Evolutionary conservation across 2,113 vertebrate genomes (phyloP).

Genomic region (Nymphicus hollandicus): DNA sequence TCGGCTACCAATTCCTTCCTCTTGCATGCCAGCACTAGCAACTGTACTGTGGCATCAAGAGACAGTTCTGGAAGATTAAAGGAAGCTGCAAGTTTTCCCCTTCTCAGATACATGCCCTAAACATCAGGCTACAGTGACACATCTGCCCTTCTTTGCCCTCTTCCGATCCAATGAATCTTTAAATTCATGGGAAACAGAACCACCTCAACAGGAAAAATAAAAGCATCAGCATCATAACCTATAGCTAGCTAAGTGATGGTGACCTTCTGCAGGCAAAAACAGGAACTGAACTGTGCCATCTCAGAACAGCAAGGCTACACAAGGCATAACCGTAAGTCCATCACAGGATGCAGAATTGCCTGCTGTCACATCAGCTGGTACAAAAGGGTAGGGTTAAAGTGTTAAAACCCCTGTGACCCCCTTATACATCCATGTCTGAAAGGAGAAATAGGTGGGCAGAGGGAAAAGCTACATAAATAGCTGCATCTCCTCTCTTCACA

Average conservation of each 20-base stretch:
- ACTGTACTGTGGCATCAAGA: not conserved
- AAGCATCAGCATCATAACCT: conserved; percentile 1
- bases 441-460: not conserved
- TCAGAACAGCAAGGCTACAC: not conserved
- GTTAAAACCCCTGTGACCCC: not conserved
- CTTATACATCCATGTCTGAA: not conserved
- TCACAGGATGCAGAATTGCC: conserved; percentile 19
- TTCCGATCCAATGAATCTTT: not conserved
- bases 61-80: not conserved
- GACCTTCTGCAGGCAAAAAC: conserved; percentile 10
- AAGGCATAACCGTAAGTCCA: not conserved
- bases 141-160: not conserved
- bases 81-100: not conserved
- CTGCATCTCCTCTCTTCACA: not conserved
- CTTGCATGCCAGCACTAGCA: not conserved
- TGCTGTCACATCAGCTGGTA: conserved; percentile 11
- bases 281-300: not conserved
- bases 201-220: not conserved
- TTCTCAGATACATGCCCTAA: not conserved
- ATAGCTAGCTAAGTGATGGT: not conserved
- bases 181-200: not conserved
- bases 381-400: conserved; percentile 33
- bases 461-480: not conserved
- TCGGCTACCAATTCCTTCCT: not conserved
- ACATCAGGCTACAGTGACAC: not conserved